Percentiles rank a stretch among this genome's conserved stretches.
Evolutionary conservation across 2,113 vertebrate genomes (phyloP).

Genomic region (Pogonocichla stellata): DNA sequence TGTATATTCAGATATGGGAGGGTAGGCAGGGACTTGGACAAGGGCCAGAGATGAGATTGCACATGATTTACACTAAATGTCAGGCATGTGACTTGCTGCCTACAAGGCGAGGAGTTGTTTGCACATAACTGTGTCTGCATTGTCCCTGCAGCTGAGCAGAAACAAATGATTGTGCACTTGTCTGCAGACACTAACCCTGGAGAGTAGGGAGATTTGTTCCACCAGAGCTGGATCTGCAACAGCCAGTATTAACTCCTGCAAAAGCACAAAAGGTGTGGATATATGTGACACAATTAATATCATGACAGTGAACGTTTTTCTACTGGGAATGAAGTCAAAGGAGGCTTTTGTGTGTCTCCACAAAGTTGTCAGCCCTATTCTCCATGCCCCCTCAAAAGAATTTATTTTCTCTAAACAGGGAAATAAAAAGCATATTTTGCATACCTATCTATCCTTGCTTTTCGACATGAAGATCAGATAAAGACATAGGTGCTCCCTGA

Average conservation of each 20-base stretch:
- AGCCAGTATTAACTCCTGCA: neutral
- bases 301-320: neutral
- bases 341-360: neutral
- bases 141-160: slow-evolving; percentile 25
- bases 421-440: neutral
- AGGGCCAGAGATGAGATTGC: slow-evolving; percentile 26
- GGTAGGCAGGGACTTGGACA: neutral
- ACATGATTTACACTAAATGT: neutral
- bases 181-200: slow-evolving; percentile 9
- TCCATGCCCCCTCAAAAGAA: neutral
- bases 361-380: neutral
- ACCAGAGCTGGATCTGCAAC: neutral
- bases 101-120: slow-evolving; percentile 30
- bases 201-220: neutral
- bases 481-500: neutral
- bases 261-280: neutral
- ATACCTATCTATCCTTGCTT: neutral
- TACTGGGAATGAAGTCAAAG: neutral
- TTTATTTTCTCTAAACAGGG: neutral
- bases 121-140: slow-evolving; percentile 15
- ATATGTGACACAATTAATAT: neutral
- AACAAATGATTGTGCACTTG: neutral
- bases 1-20: neutral
- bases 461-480: neutral
- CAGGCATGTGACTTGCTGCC: slow-evolving; percentile 19